Evolutionary conservation across 2,888 invertebrate species (phyloP).

Genomic region (Lithophane socia): DNA sequence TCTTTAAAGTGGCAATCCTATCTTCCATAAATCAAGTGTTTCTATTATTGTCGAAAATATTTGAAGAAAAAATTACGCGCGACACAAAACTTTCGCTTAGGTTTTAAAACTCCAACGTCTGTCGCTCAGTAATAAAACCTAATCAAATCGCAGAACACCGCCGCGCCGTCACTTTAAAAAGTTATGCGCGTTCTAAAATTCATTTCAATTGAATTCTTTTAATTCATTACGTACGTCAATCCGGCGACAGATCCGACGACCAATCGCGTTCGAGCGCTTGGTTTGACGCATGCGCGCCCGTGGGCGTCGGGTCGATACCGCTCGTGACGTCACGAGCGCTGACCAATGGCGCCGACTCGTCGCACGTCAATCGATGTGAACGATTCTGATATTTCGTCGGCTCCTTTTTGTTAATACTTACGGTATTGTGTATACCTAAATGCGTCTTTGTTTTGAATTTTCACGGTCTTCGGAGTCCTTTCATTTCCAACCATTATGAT

Average conservation of each 20-base stretch:
- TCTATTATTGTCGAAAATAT: not conserved
- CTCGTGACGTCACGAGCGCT: slow-evolving; percentile 84
- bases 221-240: slow-evolving; percentile 76
- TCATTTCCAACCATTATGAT: slow-evolving; percentile 31
- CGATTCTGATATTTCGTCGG: slow-evolving; percentile 72
- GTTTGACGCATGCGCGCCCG: slow-evolving; percentile 85
- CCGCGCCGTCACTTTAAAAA: slow-evolving; percentile 33
- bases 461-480: slow-evolving; percentile 70
- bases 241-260: slow-evolving; percentile 71
- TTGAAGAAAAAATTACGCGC: not conserved
- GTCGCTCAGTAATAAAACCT: slow-evolving; percentile 19
- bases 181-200: slow-evolving; percentile 55
- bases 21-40: not conserved
- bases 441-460: slow-evolving; percentile 64
- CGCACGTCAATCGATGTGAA: slow-evolving; percentile 87
- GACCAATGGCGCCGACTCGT: slow-evolving; percentile 86
- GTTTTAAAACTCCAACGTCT: slow-evolving; percentile 8
- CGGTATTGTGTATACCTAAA: slow-evolving; percentile 67
- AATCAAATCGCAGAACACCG: slow-evolving; percentile 16
- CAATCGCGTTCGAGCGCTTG: slow-evolving; percentile 77
- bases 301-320: slow-evolving; percentile 86
- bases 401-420: slow-evolving; percentile 66
- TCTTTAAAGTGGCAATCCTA: not conserved
- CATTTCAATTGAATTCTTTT: slow-evolving; percentile 69
- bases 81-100: not conserved